Evolutionary conservation across 2,888 invertebrate species (phyloP).

Genomic region (Octonoba sinensis): DNA sequence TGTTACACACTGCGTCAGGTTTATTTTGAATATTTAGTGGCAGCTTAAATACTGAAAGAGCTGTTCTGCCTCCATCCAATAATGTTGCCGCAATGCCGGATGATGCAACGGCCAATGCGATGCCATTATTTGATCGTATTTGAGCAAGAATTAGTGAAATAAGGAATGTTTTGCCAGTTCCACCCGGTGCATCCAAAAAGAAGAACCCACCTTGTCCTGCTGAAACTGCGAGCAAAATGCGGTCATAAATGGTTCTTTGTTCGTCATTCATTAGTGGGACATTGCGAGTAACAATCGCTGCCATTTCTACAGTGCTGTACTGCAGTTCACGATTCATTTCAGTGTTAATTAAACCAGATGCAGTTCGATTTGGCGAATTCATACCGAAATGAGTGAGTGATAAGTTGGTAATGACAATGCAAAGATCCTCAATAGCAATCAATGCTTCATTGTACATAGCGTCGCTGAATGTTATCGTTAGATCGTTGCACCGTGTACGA

Average conservation of each 20-base stretch:
- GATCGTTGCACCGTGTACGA: slow-evolving; percentile 25
- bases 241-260: no score
- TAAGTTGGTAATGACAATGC: slow-evolving; percentile 17
- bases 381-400: no score
- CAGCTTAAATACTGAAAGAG: slow-evolving; percentile 71
- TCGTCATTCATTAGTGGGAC: slow-evolving; percentile 14
- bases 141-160: slow-evolving; percentile 70
- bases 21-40: slow-evolving; percentile 68
- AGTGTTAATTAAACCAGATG: no score
- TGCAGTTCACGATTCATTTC: slow-evolving; percentile 18
- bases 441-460: slow-evolving; percentile 24
- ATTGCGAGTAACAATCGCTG: slow-evolving; percentile 25
- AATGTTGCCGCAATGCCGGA: slow-evolving; percentile 5
- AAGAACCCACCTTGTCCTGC: slow-evolving; percentile 5
- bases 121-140: slow-evolving; percentile 68
- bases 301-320: slow-evolving; percentile 12
- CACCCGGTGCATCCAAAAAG: slow-evolving; percentile 71
- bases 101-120: slow-evolving; percentile 70
- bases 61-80: slow-evolving; percentile 67
- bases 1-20: slow-evolving; percentile 37
- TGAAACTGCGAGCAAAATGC: no score
- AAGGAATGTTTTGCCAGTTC: slow-evolving; percentile 72
- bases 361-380: no score
- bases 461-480: slow-evolving; percentile 25
- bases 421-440: slow-evolving; percentile 25